These are phyloP conservation scores for Hecatera dysodea DNA, from an alignment of 2,888 invertebrate species.

Conservation along the genomic window DNA sequence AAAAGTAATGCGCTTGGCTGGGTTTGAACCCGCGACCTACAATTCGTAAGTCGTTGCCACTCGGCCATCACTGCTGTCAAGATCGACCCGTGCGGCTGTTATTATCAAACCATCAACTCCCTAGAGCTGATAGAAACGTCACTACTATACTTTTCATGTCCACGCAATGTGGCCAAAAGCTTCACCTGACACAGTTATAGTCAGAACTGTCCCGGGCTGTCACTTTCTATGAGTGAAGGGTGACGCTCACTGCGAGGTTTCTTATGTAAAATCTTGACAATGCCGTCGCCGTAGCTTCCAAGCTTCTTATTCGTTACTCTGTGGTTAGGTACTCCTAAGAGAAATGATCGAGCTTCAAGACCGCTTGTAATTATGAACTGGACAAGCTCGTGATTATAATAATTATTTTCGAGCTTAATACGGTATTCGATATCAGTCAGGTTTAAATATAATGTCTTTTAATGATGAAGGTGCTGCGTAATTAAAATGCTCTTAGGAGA, in stretches of 20 bases:
- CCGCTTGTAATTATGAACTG: slow-evolving; percentile 61
- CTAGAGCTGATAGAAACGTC: too few relatives aligned
- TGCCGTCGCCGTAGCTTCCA: neutral
- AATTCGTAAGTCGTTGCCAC: too few relatives aligned
- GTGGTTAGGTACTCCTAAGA: slow-evolving; percentile 67
- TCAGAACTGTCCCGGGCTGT: neutral
- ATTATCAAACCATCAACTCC: too few relatives aligned
- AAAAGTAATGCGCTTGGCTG: too few relatives aligned
- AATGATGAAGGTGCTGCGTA: neutral
- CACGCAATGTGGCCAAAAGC: neutral
- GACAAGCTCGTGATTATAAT: slow-evolving; percentile 41
- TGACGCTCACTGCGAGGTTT: neutral
- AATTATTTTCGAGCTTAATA: slow-evolving; percentile 33
- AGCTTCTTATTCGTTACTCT: neutral
- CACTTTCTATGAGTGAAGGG: neutral
- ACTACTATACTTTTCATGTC: too few relatives aligned
- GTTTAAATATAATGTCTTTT: slow-evolving; percentile 8
- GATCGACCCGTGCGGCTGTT: too few relatives aligned
- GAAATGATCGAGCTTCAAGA: slow-evolving; percentile 63
- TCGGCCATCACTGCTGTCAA: too few relatives aligned
- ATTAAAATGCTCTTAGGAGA: slow-evolving; percentile 1
- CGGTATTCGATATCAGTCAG: slow-evolving; percentile 1
- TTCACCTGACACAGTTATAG: neutral
- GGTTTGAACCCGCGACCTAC: too few relatives aligned
- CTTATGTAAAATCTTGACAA: neutral